Conservation (phyloP, 1,140 invertebrate species). For the Drosophila cardini region DNA sequence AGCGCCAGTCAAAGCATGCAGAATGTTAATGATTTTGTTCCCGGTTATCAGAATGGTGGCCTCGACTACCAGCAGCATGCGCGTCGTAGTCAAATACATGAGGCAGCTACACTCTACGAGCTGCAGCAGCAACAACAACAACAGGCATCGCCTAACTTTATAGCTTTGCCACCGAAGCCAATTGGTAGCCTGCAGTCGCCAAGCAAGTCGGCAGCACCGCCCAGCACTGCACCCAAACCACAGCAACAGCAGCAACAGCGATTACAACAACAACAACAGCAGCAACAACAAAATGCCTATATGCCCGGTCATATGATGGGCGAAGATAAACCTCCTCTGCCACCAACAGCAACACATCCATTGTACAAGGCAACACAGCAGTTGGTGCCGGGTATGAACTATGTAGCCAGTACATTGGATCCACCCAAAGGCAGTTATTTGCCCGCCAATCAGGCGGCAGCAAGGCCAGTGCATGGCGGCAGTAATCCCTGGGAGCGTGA, state of each 20-base stretch:
- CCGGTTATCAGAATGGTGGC: constrained; percentile 69
- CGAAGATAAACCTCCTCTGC: constrained; percentile 88
- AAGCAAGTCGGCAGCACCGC: constrained; percentile 70
- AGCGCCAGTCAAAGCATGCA: constrained; percentile 85
- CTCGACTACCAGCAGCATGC: constrained; percentile 71
- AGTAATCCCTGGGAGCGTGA: constrained; percentile 95
- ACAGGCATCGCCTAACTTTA: constrained; percentile 73
- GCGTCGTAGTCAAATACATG: constrained; percentile 71
- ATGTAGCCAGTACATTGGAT: constrained; percentile 88
- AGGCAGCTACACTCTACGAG: constrained; percentile 67
- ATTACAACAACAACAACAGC: constrained; percentile 57
- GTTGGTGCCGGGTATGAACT: constrained; percentile 75
- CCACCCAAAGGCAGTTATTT: constrained; percentile 91
- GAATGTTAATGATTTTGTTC: constrained; percentile 78
- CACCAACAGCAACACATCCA: constrained; percentile 91
- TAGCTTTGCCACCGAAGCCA: constrained; percentile 75
- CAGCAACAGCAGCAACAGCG: constrained; percentile 71
- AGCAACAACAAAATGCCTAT: constrained; percentile 59
- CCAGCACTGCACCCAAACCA: constrained; percentile 82
- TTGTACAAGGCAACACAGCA: constrained; percentile 88
- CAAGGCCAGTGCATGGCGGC: constrained; percentile 56
- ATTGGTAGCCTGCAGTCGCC: constrained; percentile 70
- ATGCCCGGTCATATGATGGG: constrained; percentile 31
- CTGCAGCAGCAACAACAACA: constrained; percentile 66
- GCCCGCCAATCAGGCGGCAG: constrained; percentile 79